Evolutionary conservation across 2,888 invertebrate species (phyloP).

Genomic region (Ochropacha duplaris): DNA sequence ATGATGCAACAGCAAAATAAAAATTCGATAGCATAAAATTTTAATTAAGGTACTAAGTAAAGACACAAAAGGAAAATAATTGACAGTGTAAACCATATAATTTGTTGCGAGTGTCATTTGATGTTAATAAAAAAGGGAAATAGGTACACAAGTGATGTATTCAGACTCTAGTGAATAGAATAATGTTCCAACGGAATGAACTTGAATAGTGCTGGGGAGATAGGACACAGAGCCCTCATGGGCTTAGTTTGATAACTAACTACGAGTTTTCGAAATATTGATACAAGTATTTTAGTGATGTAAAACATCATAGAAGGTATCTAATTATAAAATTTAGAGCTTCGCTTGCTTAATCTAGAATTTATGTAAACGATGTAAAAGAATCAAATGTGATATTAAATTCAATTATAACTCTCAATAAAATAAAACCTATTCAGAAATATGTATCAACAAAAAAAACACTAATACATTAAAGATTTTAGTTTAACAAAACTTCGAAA

Average conservation of each 20-base stretch:
- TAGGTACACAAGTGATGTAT: constrained; percentile 27
- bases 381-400: too few relatives aligned
- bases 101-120: constrained; percentile 69
- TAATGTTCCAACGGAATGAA: constrained; percentile 57
- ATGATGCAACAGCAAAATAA: constrained; percentile 50
- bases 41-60: constrained; percentile 76
- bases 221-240: constrained; percentile 16
- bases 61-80: constrained; percentile 63
- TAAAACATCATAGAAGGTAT: background rate
- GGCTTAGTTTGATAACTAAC: constrained; percentile 20
- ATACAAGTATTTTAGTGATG: background rate
- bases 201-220: constrained; percentile 48
- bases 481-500: too few relatives aligned
- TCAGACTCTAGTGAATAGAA: constrained; percentile 57
- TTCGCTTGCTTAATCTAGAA: too few relatives aligned
- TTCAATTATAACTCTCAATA: too few relatives aligned
- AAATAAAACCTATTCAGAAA: too few relatives aligned
- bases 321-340: too few relatives aligned
- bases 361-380: too few relatives aligned
- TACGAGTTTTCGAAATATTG: constrained; percentile 19
- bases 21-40: constrained; percentile 68
- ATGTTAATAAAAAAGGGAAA: constrained; percentile 46
- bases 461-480: too few relatives aligned
- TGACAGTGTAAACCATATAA: constrained; percentile 71
- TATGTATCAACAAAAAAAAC: too few relatives aligned